phyloP scores from a whole-genome alignment of 2,888 invertebrate genomes.

The Amphipoea lucens region DNA sequence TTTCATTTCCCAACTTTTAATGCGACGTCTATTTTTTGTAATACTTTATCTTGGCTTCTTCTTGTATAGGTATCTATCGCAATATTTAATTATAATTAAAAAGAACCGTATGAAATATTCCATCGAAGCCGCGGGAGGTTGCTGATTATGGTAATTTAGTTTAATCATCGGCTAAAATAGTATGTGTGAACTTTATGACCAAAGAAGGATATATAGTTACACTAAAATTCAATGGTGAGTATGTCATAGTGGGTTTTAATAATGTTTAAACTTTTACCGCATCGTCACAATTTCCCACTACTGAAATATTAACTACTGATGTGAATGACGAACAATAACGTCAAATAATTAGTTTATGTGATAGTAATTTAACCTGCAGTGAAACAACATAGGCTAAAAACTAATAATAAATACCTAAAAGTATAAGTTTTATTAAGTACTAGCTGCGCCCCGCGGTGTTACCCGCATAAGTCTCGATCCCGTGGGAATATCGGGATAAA shows the following conservation, averaged over 20 bases:
- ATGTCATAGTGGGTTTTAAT: background rate
- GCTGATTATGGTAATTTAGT: conserved; percentile 11
- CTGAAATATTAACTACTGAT: background rate
- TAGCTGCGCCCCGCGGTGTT: too few species aligned
- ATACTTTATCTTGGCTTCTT: background rate
- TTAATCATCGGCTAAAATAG: background rate
- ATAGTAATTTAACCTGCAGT: background rate
- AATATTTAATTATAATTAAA: conserved; percentile 27
- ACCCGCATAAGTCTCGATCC: too few species aligned
- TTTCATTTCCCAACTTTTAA: background rate
- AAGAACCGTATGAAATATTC: background rate
- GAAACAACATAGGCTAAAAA: background rate
- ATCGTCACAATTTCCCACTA: background rate
- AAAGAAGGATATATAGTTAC: background rate
- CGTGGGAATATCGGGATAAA: too few species aligned
- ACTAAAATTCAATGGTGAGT: background rate
- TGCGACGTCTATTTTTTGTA: background rate
- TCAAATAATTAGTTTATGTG: too few species aligned
- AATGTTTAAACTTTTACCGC: background rate
- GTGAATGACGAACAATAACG: background rate
- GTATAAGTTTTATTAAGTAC: too few species aligned
- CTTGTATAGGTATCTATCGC: background rate
- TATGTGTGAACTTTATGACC: conserved; percentile 4
- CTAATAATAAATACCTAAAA: background rate
- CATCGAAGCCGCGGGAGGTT: background rate